These are phyloP conservation scores for Lasioglossum leucozonium DNA, from an alignment of 2,888 invertebrate genomes.

Conservation along the genomic window DNA sequence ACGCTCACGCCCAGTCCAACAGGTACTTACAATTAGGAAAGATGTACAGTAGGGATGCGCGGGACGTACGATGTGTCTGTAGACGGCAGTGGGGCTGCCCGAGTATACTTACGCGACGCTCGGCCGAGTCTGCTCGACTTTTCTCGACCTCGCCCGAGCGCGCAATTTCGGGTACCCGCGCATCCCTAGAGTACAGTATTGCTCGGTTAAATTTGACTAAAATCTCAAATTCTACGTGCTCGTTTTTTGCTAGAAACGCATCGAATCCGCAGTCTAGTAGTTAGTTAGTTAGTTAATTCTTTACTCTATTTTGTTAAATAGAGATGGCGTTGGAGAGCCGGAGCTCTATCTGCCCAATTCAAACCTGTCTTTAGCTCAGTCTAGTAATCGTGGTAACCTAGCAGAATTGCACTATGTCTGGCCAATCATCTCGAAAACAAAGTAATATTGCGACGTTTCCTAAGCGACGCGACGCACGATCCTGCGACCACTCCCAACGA, in stretches of 20 bases:
- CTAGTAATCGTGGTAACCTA: too few species aligned
- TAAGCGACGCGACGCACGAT: not conserved
- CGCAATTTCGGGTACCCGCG: not conserved
- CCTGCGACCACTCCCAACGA: not conserved
- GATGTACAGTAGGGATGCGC: not conserved
- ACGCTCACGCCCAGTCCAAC: slow-evolving; percentile 91
- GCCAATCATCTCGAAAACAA: not conserved
- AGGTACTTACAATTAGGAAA: slow-evolving; percentile 85
- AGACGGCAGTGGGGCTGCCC: too few species aligned
- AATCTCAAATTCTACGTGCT: too few species aligned
- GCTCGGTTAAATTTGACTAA: not conserved
- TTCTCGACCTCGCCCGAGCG: not conserved
- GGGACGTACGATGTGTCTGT: not conserved
- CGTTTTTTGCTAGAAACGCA: too few species aligned
- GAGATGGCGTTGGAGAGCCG: too few species aligned
- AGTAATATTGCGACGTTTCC: slow-evolving; percentile 32
- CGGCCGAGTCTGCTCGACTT: not conserved
- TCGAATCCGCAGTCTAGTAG: too few species aligned
- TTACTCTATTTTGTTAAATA: too few species aligned
- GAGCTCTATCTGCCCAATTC: too few species aligned
- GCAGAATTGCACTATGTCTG: too few species aligned
- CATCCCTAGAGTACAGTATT: not conserved
- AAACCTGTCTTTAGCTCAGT: too few species aligned
- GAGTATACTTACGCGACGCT: too few species aligned
- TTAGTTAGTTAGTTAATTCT: too few species aligned